Conservation (phyloP, 35 echinoderm and acorn worm species). For the Heliocidaris tuberculata region DNA sequence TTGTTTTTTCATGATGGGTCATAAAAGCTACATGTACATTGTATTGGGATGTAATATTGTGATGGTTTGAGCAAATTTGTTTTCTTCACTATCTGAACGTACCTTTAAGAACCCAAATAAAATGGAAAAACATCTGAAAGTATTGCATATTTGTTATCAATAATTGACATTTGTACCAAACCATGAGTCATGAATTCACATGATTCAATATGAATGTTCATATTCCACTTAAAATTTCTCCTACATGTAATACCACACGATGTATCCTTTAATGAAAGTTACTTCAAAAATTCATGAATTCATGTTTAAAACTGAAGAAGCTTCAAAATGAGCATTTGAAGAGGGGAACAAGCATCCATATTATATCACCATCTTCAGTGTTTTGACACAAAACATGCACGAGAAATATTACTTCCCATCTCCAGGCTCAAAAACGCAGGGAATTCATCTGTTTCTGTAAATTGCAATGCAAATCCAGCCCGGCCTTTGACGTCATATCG, state of each 20-base stretch:
- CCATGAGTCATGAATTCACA: no score
- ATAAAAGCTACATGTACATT: no score
- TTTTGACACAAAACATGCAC: not conserved
- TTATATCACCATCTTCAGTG: not conserved
- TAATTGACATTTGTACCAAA: no score
- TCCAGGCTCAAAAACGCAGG: not conserved
- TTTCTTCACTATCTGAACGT: no score
- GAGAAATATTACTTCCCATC: not conserved
- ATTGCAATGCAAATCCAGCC: constrained; percentile 21
- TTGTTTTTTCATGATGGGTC: no score
- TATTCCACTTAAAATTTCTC: no score
- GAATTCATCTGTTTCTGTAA: constrained; percentile 34
- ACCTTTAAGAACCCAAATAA: no score
- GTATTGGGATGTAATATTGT: no score
- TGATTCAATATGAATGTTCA: no score
- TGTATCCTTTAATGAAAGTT: not conserved
- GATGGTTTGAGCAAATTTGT: no score
- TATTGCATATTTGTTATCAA: no score
- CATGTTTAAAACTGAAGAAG: not conserved
- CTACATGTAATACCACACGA: not conserved
- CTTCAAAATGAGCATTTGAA: not conserved
- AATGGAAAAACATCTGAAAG: no score
- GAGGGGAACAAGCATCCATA: not conserved
- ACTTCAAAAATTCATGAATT: not conserved
- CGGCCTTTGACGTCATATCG: constrained; percentile 2